Base-by-base conservation (phyloP, 1,140 invertebrate genomes). In the Ylistrum balloti region DNA sequence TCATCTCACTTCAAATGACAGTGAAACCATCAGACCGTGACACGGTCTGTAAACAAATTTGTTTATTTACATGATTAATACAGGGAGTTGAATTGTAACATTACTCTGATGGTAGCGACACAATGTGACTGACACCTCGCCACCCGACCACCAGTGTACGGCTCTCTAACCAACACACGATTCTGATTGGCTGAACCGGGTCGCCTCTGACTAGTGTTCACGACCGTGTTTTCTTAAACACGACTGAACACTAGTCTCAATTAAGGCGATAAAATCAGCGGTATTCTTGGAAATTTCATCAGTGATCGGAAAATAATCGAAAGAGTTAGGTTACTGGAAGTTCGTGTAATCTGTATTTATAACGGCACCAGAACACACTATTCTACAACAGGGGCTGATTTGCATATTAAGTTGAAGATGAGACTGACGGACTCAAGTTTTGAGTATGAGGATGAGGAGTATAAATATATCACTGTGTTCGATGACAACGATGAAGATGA, bases 261-360 rank as follows among this genome's bases (percentile, higher is more conserved):
- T 74, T 74, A 74, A 74, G 56, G 22, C 56, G 56, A 74, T 74
- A 74, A 28, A 74, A 74, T 74, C 56, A 28, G 22, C 56, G 56
- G 56, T 74, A 74, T n/a, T 74, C 56, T 5, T n/a, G 56, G 56
- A 74, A n/a, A 74, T 74, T 74, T 74, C 56, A 28, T 74, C 56
- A 74, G 56, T 74, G 56, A n/a, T 74, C 56, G 56, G 56, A 74
- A 74, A 74, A 74, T 74, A 74, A 74, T 74, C 56, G 56, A 74
- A 48, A 74, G 56, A 9, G 56, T 74, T n/a, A 1, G n/a, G 41
- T 45, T 28, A 74, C 56, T 74, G 22, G n/a, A 11, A 2, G 15
- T 28, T 74, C 22, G 22, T 74, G n/a, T 74, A 74, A 74, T 74
- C 5, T n/a, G 13, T 38, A 1, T 5, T 22, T 74, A n/a, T 74